Base-by-base conservation (phyloP, 2,888 invertebrate genomes). In the Dyspetes luteomarginatus region DNA sequence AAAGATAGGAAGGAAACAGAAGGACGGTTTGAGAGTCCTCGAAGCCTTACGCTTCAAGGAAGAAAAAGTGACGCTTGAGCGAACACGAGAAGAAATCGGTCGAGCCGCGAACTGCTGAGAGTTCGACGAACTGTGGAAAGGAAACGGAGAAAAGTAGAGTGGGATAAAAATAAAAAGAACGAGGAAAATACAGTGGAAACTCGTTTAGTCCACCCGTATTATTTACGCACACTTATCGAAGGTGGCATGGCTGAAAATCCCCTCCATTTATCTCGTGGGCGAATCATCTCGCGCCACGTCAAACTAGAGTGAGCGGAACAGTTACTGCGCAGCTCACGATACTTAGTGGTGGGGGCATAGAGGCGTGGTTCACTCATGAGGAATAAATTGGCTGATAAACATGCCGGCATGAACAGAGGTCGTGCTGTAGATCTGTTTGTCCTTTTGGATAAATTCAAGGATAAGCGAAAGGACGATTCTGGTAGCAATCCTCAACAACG, bases 401-500 rank as follows among this genome's bases (percentile, higher is more conserved):
- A n/a, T n/a, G n/a, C n/a, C n/a, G n/a, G n/a, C n/a, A 81, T 84
- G 43, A 28, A 9, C 15, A 28, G 50, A 52, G 19, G 19, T 4
- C 17, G 28, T 28, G 41, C 41, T n/a, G n/a, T n/a, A n/a, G n/a
- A 9, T 15, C 36, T 1, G 12, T 15, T 24, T 12, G 36, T 36
- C 36, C 36, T 4, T 7, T 22, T 67, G n/a, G 28, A 15, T 4
- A n/a, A 15, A n/a, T 24, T n/a, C 56, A 9, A 19, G 22, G 5
- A 45, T 24, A 22, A 58, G 48, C 12, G 60, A 60, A 30, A 50
- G 60, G 22, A 28, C 52, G 45, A 65, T 73, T 55, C 19, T n/a
- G 64, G 73, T 64, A 73, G 84, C 82, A 80, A 83, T 79, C 82
- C 82, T 81, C 67, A 62, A 78, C 72, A 75, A 52, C 36, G 52